A percentile compares a stretch with the other conserved stretches of the same genome.
These are phyloP conservation scores for Seira musarum DNA, from an alignment of 2,888 invertebrate genomes.

Conservation along the genomic window DNA sequence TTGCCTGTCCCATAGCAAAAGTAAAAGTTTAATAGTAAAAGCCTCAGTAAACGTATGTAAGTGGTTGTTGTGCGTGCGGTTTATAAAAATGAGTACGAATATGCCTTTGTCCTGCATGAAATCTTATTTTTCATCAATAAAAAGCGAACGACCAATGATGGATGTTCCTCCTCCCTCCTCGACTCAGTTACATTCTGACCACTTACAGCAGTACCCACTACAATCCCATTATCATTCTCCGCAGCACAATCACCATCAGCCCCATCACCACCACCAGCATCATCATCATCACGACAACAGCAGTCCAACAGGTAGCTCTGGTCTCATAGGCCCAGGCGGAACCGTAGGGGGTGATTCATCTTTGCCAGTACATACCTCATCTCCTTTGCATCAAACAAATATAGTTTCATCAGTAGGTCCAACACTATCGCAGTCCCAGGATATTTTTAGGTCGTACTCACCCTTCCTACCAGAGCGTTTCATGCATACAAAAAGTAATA, in stretches of 20 bases:
- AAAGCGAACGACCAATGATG: slow-evolving; percentile 39
- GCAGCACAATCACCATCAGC: not conserved
- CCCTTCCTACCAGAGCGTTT: slow-evolving; percentile 50
- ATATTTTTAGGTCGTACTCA: slow-evolving; percentile 57
- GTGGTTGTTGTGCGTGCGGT: too few relatives aligned
- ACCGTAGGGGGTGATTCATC: slow-evolving; percentile 17
- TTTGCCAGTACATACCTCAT: not conserved
- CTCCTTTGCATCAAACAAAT: slow-evolving; percentile 17
- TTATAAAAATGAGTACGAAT: slow-evolving; percentile 41
- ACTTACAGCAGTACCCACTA: slow-evolving; percentile 25
- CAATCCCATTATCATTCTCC: slow-evolving; percentile 19
- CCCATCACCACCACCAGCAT: not conserved
- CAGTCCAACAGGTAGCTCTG: slow-evolving; percentile 9
- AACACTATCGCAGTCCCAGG: slow-evolving; percentile 34
- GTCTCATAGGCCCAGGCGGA: slow-evolving; percentile 2
- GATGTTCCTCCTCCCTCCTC: slow-evolving; percentile 42
- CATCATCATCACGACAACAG: not conserved
- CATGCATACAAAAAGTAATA: slow-evolving; percentile 3
- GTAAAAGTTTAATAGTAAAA: too few relatives aligned
- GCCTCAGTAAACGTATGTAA: too few relatives aligned
- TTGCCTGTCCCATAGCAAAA: too few relatives aligned
- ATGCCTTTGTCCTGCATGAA: slow-evolving; percentile 53
- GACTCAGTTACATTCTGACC: slow-evolving; percentile 35
- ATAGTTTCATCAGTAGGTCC: not conserved
- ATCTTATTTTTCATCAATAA: slow-evolving; percentile 43